Base-by-base conservation (phyloP, 2,113 vertebrate species). In the Tichodroma muraria region DNA sequence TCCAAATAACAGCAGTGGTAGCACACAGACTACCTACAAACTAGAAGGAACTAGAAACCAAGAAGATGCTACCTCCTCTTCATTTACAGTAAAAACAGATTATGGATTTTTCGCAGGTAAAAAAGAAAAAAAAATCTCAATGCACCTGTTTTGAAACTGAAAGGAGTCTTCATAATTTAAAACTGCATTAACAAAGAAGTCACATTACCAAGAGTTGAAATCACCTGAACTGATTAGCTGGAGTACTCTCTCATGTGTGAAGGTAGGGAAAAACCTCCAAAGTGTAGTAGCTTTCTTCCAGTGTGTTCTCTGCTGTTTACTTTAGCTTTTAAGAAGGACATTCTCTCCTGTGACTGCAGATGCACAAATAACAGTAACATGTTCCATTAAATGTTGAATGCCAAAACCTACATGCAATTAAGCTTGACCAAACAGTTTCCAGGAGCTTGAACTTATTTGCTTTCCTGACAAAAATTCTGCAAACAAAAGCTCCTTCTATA, bases 371-470 rank as follows among this genome's bases (percentile, higher is more conserved):
- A 79, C 40, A 80, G 61, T 52, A 90, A 90, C 80, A 90, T 23
- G 80, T 85, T 95, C 88, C 85, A 84, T 71, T 86, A 93, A 90
- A 88, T 2, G 4, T 2, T 53, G 53, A 33, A 88, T 54, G 95
- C 95, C 93, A 97, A 96, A 95, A 84, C 44, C 65, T 84, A 96
- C 90, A 93, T 1, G 45, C 85, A 94, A 79, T 95, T 93, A 96
- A 95, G 77, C 80, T 37, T 95, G 76, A 88, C 69, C 82, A 96
- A 95, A 94, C 65, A 94, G 88, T 75, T 80, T 71, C 64, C 63
- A 91, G 82, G 64, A 68, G 68, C 53, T 54, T 90, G 64, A 93
- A 78, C 21, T n/a, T 86, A 95, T 86, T 95, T 90, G 65, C 93
- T 90, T 90, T 95, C 73, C 92, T 57, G 65, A 95, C 64, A 97